phyloP scores from a whole-genome alignment of 2,797 vertebrate genomes.

The Furcifer pardalis region DNA sequence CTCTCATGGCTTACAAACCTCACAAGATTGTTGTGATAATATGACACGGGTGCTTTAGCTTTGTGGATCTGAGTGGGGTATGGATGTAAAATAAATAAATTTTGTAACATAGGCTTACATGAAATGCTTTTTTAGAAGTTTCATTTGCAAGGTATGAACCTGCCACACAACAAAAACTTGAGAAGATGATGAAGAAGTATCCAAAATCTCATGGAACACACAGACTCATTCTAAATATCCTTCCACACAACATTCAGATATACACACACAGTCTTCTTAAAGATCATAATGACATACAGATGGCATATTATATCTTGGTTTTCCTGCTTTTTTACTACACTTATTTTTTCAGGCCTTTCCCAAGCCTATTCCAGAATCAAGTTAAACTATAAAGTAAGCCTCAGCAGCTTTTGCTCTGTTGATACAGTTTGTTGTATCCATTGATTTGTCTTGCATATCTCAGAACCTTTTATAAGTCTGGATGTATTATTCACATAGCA shows the following conservation, averaged over 20 bases:
- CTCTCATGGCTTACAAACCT: neutral
- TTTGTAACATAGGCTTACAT: neutral
- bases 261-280: conserved; percentile 11
- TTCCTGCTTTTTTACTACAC: conserved; percentile 23
- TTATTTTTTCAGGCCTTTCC: conserved; percentile 25
- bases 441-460: no score
- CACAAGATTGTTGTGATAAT: neutral
- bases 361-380: neutral
- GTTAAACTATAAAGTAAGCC: conserved; percentile 30
- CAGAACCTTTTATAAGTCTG: neutral
- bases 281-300: neutral
- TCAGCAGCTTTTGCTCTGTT: neutral
- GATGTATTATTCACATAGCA: no score
- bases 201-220: no score
- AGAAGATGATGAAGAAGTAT: neutral
- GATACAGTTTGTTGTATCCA: no score
- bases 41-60: neutral
- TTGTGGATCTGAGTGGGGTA: neutral
- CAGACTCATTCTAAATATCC: neutral
- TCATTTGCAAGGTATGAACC: neutral
- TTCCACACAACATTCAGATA: neutral
- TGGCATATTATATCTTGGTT: conserved; percentile 23
- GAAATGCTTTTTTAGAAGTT: neutral
- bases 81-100: neutral
- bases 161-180: no score